Evolutionary conservation across 2,888 invertebrate species (phyloP).

Genomic region (Tachina grossa): DNA sequence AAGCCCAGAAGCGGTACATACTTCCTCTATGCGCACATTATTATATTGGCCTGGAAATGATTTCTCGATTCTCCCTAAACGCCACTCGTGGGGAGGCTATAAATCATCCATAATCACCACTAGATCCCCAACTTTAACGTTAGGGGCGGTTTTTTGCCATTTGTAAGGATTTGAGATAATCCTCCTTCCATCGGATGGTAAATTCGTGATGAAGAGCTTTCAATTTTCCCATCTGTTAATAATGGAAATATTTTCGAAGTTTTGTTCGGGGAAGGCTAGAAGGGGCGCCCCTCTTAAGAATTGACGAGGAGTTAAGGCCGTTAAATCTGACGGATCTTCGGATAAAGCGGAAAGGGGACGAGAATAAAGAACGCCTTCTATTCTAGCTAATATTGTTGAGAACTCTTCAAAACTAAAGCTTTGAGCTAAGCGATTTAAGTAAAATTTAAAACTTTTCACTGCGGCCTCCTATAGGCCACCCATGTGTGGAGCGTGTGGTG

Average conservation of each 20-base stretch:
- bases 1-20: background rate
- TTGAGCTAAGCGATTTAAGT: conserved; percentile 8
- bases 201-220: background rate
- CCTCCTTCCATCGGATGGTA: background rate
- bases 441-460: background rate
- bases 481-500: too few relatives aligned
- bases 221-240: background rate
- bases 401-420: conserved; percentile 11
- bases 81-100: background rate
- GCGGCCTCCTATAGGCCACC: too few relatives aligned
- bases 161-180: background rate
- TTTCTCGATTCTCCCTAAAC: background rate
- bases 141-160: background rate
- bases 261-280: background rate
- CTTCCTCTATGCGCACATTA: background rate
- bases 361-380: background rate
- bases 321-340: background rate
- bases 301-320: background rate
- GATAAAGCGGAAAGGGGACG: background rate
- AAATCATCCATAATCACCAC: background rate
- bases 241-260: background rate
- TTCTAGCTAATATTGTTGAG: background rate
- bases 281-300: background rate
- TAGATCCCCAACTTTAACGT: background rate
- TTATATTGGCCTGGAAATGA: background rate